These are phyloP conservation scores for Opisthocomus hoazin DNA, from an alignment of 2,113 vertebrate genomes.

Conservation along the genomic window DNA sequence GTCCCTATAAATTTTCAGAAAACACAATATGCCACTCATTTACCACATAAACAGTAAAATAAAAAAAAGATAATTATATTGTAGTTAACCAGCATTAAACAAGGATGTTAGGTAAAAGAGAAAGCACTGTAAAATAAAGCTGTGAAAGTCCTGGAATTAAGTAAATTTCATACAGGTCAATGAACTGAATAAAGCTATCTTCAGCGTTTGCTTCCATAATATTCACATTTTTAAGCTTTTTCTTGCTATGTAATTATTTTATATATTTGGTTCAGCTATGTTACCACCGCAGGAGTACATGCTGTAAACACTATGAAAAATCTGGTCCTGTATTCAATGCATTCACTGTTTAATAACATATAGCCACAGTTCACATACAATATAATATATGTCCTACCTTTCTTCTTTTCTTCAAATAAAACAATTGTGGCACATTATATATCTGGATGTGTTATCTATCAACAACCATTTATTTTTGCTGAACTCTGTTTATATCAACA, in stretches of 20 bases:
- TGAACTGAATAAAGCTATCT: background rate
- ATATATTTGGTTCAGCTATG: background rate
- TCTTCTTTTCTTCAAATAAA: background rate
- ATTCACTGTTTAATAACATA: background rate
- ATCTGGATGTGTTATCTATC: background rate
- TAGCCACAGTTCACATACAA: background rate
- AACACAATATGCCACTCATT: background rate
- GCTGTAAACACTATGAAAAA: background rate
- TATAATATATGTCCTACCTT: background rate
- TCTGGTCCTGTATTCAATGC: background rate
- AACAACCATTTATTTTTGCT: background rate
- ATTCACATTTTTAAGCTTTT: background rate
- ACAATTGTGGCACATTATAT: rapidly evolving
- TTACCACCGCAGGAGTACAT: background rate
- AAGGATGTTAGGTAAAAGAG: background rate
- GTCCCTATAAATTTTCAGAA: background rate
- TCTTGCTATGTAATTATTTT: background rate
- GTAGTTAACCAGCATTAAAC: background rate
- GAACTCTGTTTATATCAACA: background rate
- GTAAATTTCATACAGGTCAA: background rate
- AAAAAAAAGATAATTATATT: background rate
- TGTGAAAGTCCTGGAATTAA: background rate
- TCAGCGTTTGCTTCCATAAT: background rate
- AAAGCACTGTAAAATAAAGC: background rate
- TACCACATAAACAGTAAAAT: background rate